Conservation (phyloP, 2,888 invertebrate species). For the Cantharis rustica region DNA sequence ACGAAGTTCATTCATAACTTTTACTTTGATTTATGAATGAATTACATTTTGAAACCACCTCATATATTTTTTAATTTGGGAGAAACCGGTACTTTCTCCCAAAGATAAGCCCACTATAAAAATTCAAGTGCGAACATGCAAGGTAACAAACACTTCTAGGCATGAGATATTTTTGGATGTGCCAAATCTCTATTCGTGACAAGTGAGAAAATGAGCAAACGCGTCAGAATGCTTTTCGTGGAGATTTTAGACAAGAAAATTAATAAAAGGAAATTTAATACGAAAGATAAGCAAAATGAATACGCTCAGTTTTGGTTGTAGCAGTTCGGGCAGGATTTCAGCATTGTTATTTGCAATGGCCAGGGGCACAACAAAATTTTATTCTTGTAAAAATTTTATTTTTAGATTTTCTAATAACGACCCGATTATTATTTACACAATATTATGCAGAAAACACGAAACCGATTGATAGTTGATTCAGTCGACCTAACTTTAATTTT, state of each 20-base stretch:
- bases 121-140: not conserved
- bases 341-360: not conserved
- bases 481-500: not conserved
- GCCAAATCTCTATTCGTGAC: not conserved
- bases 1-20: not conserved
- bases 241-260: not conserved
- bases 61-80: not conserved
- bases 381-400: not conserved
- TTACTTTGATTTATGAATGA: not conserved
- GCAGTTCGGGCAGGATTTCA: not conserved
- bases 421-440: not conserved
- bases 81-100: not conserved
- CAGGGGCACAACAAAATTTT: too few relatives aligned
- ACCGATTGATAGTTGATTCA: not conserved
- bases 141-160: not conserved
- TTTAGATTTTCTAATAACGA: not conserved
- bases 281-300: not conserved
- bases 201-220: not conserved
- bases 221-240: not conserved
- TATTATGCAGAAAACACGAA: not conserved
- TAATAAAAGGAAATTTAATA: not conserved
- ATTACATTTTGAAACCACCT: not conserved
- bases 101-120: not conserved
- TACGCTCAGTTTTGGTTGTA: not conserved
- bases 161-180: not conserved